phyloP scores from a whole-genome alignment of 2,888 invertebrate species.

The Teleiodes luculella region DNA sequence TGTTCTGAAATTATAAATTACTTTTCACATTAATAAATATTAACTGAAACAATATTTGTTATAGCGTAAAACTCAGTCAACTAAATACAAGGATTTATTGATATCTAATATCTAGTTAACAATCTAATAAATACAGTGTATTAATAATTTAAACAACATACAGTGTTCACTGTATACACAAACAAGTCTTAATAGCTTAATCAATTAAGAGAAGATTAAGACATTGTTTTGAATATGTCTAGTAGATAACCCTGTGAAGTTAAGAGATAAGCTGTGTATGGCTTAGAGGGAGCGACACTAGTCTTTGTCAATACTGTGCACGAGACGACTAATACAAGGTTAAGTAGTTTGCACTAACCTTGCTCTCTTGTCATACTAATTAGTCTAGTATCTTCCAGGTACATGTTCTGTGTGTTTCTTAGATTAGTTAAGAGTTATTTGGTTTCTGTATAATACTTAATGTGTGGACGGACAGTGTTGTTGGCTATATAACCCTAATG shows the following conservation, averaged over 20 bases:
- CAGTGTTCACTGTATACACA: too few relatives aligned
- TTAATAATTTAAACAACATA: too few relatives aligned
- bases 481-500: too few relatives aligned
- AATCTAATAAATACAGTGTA: too few relatives aligned
- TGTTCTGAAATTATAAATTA: too few relatives aligned
- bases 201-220: conserved; percentile 4
- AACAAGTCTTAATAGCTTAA: background rate
- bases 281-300: background rate
- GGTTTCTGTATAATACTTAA: too few relatives aligned
- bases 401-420: background rate
- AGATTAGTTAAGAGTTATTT: background rate
- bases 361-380: background rate
- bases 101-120: too few relatives aligned
- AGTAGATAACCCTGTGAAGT: background rate
- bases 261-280: background rate
- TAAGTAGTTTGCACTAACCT: background rate
- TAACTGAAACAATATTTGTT: too few relatives aligned
- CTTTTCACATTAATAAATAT: too few relatives aligned
- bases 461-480: too few relatives aligned
- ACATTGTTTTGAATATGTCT: background rate
- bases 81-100: too few relatives aligned
- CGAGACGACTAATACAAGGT: background rate
- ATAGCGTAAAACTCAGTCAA: too few relatives aligned
- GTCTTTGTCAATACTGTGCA: background rate
- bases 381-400: background rate